A percentile compares a stretch with the other conserved stretches of the same genome.
These are phyloP conservation scores for Lycopodina hypogea DNA, from an alignment of 37 sponge, comb jelly and placozoan species.

Conservation along the genomic window DNA sequence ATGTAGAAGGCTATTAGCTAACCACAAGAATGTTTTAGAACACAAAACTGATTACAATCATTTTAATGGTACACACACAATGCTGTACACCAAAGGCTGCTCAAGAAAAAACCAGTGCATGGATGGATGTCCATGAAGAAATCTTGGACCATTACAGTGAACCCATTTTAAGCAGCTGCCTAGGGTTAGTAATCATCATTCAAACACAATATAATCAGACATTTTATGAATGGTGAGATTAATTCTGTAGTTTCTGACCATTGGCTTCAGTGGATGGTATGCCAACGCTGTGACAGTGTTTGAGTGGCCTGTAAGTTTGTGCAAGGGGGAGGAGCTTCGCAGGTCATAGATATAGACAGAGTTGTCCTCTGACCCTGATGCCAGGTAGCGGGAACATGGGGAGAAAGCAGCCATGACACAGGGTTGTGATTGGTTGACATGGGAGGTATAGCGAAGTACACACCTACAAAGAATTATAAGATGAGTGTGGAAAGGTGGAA, in stretches of 20 bases:
- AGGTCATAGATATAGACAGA: slow-evolving; percentile 85
- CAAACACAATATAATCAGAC: background rate
- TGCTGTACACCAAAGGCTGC: too few relatives aligned
- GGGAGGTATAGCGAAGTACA: slow-evolving; percentile 54
- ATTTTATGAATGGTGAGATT: too few relatives aligned
- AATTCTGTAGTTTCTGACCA: too few relatives aligned
- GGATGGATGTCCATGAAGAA: too few relatives aligned
- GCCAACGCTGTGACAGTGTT: slow-evolving; percentile 54
- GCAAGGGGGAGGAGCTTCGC: slow-evolving; percentile 43
- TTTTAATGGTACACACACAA: too few relatives aligned
- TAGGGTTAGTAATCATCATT: background rate
- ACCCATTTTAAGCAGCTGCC: too few relatives aligned
- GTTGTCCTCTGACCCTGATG: slow-evolving; percentile 86
- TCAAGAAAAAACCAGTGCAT: too few relatives aligned
- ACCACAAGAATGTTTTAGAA: too few relatives aligned
- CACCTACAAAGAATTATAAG: slow-evolving; percentile 46
- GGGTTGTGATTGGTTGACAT: slow-evolving; percentile 48
- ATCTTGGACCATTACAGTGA: too few relatives aligned
- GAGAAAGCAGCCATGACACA: slow-evolving; percentile 69
- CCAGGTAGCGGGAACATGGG: slow-evolving; percentile 85
- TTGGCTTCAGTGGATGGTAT: slow-evolving; percentile 64
- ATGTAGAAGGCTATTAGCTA: too few relatives aligned
- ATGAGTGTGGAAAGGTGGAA: background rate
- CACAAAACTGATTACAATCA: too few relatives aligned
- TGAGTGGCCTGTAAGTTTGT: slow-evolving; percentile 69